Conservation (phyloP, 2,797 vertebrate genomes). For the Triplophysa yarkandensis region DNA sequence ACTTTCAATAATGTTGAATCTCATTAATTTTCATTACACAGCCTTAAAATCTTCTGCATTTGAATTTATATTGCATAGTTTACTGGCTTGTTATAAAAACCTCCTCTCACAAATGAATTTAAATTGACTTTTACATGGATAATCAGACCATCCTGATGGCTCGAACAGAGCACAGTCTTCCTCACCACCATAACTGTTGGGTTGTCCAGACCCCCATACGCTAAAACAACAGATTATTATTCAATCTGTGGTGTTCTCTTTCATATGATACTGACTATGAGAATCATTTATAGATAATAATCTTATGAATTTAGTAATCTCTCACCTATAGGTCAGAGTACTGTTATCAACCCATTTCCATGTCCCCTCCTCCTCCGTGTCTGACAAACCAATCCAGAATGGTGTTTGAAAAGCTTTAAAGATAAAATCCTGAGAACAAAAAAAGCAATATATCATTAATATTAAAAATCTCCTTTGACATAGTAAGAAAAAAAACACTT, state of each 20-base stretch:
- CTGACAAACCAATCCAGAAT: not conserved
- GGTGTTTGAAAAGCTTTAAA: not conserved
- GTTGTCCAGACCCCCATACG: not conserved
- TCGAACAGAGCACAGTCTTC: not conserved
- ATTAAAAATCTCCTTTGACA: not conserved
- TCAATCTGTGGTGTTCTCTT: not conserved
- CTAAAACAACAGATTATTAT: not conserved
- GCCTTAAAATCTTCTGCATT: too few relatives aligned
- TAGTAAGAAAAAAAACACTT: not conserved
- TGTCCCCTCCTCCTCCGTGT: not conserved
- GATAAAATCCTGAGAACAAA: not conserved
- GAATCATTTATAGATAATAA: conserved; percentile 1
- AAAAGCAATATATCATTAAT: not conserved
- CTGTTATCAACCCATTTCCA: conserved; percentile 1
- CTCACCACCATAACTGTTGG: not conserved
- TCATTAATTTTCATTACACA: too few relatives aligned
- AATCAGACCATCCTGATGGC: not conserved
- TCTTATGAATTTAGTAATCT: not conserved
- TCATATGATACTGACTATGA: not conserved
- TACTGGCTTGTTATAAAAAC: not conserved
- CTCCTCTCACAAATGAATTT: not conserved
- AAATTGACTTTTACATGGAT: not conserved
- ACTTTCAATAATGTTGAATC: too few relatives aligned
- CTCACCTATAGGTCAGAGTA: not conserved
- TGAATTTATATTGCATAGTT: too few relatives aligned